Evolutionary conservation across 2,113 vertebrate genomes (phyloP), one percentile per base, ranked within the genome.

Genomic region (Apeltes quadracus): DNA sequence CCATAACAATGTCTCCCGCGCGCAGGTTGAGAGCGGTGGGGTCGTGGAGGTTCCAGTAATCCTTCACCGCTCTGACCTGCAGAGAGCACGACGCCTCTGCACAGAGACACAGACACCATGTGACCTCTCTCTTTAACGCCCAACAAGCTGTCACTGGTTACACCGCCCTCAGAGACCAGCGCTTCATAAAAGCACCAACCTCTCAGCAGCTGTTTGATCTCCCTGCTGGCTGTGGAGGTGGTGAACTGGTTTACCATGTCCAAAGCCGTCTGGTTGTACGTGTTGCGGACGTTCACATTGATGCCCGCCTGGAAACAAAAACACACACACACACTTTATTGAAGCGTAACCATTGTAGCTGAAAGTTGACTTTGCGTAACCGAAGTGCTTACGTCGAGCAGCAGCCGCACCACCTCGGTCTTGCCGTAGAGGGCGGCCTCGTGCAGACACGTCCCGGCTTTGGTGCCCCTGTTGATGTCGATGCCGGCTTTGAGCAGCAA

Each of bases 181-280:
- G 61, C 29, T 55, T 54, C 43, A 55, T 20, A 54, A 44, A 53
- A 23, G 1, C 15, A 62, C 93, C 84, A 79, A 98, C 97, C 97
- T 94, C 97, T 91, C 3, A 99, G 93, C 18, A 99, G 93, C 87
- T 97, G 95, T 76, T 99, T 99, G 90, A 99, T 99, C 59, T 98
- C 97, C 78, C 95, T 95, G 93, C 97, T 99, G 89, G 96, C 97
- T 0, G 96, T 95, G 0, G 96, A 98, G 36, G 97, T 97, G 90
- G 97, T 99, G 93, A 99, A 99, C 89, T 99, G 97, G 87, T 99
- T 98, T 56, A 99, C 97, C 0, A 99, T 99, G 87, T 99, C 97
- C 94, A 99, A 90, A 0, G 97, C 97, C 0, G 97, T 99, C 93
- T 99, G 97, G 88, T 97, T 98, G 82, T 99, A 99, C 0, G 97